Percentiles rank a stretch among this genome's conserved stretches.
Evolutionary conservation across 2,113 vertebrate genomes (phyloP).

Genomic region (Marcusenius ussheri): DNA sequence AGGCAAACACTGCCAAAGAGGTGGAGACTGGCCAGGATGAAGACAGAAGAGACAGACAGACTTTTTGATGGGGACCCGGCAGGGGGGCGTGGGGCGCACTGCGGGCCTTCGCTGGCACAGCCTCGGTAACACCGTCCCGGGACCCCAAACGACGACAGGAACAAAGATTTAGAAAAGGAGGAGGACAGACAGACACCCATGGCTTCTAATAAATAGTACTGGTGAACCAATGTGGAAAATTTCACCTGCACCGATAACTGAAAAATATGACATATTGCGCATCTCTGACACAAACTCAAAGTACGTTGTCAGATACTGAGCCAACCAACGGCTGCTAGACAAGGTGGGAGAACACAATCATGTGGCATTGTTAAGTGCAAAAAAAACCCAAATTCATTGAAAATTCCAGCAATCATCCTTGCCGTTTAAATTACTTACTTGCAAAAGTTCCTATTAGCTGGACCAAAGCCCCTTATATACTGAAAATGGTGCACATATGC

Average conservation of each 20-base stretch:
- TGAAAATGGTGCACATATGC: background rate
- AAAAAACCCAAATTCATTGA: background rate
- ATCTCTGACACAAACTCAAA: background rate
- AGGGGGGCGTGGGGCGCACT: background rate
- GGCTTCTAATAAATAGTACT: background rate
- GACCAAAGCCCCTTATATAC: background rate
- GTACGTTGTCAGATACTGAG: background rate
- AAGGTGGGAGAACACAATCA: background rate
- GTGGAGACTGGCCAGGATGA: background rate
- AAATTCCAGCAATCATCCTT: background rate
- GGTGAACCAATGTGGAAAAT: background rate
- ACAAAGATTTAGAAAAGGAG: background rate
- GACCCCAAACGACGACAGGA: background rate
- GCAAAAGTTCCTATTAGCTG: background rate
- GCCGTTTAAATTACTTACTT: background rate
- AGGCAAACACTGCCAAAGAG: slow-evolving; percentile 9
- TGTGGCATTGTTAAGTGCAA: background rate
- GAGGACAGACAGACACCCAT: too few relatives aligned
- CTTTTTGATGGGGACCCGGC: background rate
- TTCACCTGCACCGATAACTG: background rate
- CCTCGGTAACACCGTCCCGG: background rate
- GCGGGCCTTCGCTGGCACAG: background rate
- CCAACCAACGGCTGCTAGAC: background rate
- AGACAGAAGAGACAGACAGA: slow-evolving; percentile 9
- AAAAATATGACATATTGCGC: background rate